Base-by-base conservation (phyloP, 1,140 invertebrate genomes). In the Caenorhabditis inopinata region DNA sequence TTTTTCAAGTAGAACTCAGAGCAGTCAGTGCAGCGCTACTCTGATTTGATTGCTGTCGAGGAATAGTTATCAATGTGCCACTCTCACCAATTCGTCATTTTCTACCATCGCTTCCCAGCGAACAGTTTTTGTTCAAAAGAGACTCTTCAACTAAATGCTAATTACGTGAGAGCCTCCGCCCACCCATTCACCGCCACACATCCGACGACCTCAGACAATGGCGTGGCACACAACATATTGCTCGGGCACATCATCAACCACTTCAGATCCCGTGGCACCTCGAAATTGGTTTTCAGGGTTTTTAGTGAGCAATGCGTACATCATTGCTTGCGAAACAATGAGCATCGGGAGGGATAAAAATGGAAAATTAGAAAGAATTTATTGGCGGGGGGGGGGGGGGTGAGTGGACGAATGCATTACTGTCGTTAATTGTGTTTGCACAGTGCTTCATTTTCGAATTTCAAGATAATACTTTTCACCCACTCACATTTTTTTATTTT, bases 81-180 rank as follows among this genome's bases (percentile, higher is more conserved):
- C n/a, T 68, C 11, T 21, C 38, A 6, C 23, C 6, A 25, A 53
- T 4, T 53, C 23, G 23, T 53, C 49, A 53, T 53, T 25, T 53
- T 9, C 32, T 11, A 21, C n/a, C 16, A 11, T 42, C 58, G 23
- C 38, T 68, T 42, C 58, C 58, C 38, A 42, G 38, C 32, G 4
- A 38, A 38, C 9, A 32, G 23, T 68, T 68, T 68, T 38, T 7
- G 12, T 2, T 38, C 2, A n/a, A 35, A 14, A 9, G 16, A 18
- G 27, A 32, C 58, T 68, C 58, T 68, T 68, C 23, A 68, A 68
- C 58, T 68, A 68, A 68, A 68, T 68, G n/a, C 32, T 68, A 68
- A 68, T 68, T 68, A 68, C n/a, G n/a, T 68, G 58, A 68, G 58
- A 68, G 58, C 58, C n/a, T 38, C 58, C 58, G 58, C 58, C 58